Evolutionary conservation across 2,113 vertebrate genomes (phyloP), one percentile per base, ranked within the genome.

Genomic region (Chaetorhynchus papuensis): DNA sequence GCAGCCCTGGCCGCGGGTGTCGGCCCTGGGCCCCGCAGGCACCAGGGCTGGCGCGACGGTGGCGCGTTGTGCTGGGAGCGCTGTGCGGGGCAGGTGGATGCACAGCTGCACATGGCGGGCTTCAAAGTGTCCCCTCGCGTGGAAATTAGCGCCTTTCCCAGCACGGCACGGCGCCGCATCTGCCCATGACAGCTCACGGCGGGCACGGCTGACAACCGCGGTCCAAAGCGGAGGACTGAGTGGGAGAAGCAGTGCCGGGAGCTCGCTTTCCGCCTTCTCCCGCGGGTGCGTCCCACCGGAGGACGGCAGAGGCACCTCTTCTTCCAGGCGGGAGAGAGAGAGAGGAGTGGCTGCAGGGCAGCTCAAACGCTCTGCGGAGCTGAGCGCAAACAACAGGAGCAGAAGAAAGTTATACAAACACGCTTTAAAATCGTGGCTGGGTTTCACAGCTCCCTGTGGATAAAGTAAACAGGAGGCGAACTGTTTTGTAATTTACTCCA

Each of bases 401-500:
- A 89, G 49, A 80, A 83, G 83, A 81, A 83, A 92, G 91, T 88
- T 92, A 50, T 1, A 80, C 91, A 93, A 91, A 93, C 85, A 96
- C 2, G 7, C 75, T 88, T 86, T 94, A 87, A 94, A 91, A 81
- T 90, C 64, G 13, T 72, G 81, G 57, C 87, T 52, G 85, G 70
- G 76, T 94, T 94, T 94, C 87, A 49, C 82, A 87, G 91, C 42
- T 96, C 87, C 68, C 86, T 31, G 59, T 35, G 41, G 72, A 71
- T 89, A 74, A 94, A 90, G 76, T 87, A 95, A 88, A 89, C 59
- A 78, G 31, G 47, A 78, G 92, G 86, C 33, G 70, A 88, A 53
- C 41, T 53, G 94, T 93, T 97, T 96, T 96, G 94, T 96, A 91
- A 96, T 97, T 96, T 94, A 90, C 94, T 52, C 83, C 94, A 87